Conservation (phyloP, 1,140 invertebrate genomes). For the Steinernema feltiae region DNA sequence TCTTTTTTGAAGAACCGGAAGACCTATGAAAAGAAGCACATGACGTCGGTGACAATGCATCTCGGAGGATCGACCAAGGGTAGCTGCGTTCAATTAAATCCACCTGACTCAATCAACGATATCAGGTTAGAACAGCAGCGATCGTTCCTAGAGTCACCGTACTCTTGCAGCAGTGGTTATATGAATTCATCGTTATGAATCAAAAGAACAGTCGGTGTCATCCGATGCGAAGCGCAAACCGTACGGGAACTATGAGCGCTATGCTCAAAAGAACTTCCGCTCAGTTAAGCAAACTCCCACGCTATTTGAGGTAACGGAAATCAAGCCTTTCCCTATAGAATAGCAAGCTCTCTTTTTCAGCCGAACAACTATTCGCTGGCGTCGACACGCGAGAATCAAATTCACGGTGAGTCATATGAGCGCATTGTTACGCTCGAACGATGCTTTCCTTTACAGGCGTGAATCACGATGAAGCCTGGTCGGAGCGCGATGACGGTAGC, state of each 20-base stretch:
- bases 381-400: background rate
- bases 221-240: background rate
- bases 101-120: constrained; percentile 1
- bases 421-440: background rate
- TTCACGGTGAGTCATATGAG: background rate
- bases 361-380: constrained; percentile 8
- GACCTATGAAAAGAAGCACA: background rate
- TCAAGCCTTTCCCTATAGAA: no score
- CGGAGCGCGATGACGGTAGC: background rate
- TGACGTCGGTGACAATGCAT: background rate
- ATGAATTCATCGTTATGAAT: constrained; percentile 2
- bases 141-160: no score
- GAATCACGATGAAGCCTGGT: constrained; percentile 1
- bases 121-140: no score
- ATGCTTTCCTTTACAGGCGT: background rate
- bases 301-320: background rate
- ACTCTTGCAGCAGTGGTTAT: background rate
- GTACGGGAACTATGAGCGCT: background rate
- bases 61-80: background rate
- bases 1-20: background rate
- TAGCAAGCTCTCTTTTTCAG: background rate
- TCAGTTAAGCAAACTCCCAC: background rate
- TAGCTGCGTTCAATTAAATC: background rate
- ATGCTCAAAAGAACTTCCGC: background rate
- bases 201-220: background rate